Percentiles rank a stretch among this genome's conserved stretches.
Evolutionary conservation across 2,113 vertebrate species (phyloP).

Genomic region (Stomatorhinus ivindoensis): DNA sequence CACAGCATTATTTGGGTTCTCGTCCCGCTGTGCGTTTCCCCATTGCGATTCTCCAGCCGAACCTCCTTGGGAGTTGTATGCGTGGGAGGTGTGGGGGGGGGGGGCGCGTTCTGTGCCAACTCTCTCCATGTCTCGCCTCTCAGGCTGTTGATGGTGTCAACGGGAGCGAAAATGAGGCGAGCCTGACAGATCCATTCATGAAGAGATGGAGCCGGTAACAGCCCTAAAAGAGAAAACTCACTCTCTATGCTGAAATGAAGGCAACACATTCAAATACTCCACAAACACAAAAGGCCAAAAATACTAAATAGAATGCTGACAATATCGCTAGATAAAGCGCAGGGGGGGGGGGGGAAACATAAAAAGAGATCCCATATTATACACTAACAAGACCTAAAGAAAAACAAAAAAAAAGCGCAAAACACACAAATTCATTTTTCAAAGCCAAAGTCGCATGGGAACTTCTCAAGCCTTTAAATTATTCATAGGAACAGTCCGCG

Average conservation of each 20-base stretch:
- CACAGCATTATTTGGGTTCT: not conserved
- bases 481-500: slow-evolving; percentile 7
- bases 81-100: not conserved
- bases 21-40: not conserved
- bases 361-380: not conserved
- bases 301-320: not conserved
- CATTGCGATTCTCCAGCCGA: not conserved
- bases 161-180: not conserved
- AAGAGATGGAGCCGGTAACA: not conserved
- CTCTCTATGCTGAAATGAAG: not conserved
- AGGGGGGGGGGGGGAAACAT: not conserved
- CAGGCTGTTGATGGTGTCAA: not conserved
- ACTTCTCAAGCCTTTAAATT: not conserved
- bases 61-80: not conserved
- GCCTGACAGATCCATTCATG: not conserved
- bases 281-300: not conserved
- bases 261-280: not conserved
- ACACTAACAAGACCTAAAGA: not conserved
- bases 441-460: not conserved
- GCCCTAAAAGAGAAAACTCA: not conserved
- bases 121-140: not conserved
- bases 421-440: not conserved
- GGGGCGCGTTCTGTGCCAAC: not conserved
- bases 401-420: not conserved
- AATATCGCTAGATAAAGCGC: not conserved